Evolutionary conservation across 2,113 vertebrate species (phyloP), one percentile per base, ranked within the genome.

Genomic region (Oplegnathus fasciatus): DNA sequence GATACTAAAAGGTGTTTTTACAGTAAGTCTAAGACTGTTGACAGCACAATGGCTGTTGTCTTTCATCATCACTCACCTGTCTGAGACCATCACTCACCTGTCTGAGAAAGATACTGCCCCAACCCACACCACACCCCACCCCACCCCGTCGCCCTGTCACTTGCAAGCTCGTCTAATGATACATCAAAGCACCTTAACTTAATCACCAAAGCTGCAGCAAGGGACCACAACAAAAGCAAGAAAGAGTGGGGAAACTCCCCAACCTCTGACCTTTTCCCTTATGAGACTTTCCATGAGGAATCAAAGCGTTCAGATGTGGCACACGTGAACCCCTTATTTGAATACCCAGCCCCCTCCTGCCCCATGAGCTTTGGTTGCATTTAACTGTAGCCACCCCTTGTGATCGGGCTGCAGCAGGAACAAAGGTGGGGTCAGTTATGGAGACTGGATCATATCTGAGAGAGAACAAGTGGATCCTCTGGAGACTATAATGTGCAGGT

Each of bases 151-250:
- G 8, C 30, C 37, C 57, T 26, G 66, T 87, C 75, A 76, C 84
- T 69, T 28, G 46, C 28, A 50, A 48, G 77, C 83, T 87, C 11
- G 44, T 88, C 80, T 87, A 81, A 87, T 84, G 74, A 76, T 37
- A 87, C 90, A 92, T 94, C 83, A 93, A 92, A 92, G 88, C 73
- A 69, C 78, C 84, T 78, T 86, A 67, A 81, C 82, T 72, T 92
- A 89, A 88, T 89, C 86, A 87, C 73, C 82, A 80, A 85, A 91
- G 84, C 91, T 78, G 61, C 83, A 69, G 67, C 24, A 6, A 84
- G 70, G 85, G 48, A 81, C 76, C 91, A 90, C 91, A 91, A 94
- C 88, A 94, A 93, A 93, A 89, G 93, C 80, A 48, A 78, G 76
- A 88, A 90, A 91, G 68, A 65, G 75, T 52, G 34, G 91, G 89